These are phyloP conservation scores for Polyergus mexicanus DNA, from an alignment of 1,140 invertebrate genomes.

Conservation along the genomic window DNA sequence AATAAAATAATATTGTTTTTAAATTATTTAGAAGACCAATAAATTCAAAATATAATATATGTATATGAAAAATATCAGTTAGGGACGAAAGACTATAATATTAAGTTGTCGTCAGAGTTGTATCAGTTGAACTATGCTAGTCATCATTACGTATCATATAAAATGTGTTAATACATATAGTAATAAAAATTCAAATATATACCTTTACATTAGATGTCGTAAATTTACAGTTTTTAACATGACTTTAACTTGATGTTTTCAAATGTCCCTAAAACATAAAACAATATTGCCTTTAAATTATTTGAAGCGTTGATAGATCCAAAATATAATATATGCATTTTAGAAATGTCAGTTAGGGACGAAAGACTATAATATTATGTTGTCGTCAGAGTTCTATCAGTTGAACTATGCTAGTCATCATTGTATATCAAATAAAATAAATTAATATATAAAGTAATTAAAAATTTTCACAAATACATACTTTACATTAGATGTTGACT, in stretches of 20 bases:
- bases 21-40: neutral
- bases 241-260: neutral
- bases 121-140: constrained; percentile 81
- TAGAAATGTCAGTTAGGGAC: constrained; percentile 83
- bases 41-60: neutral
- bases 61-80: constrained; percentile 75
- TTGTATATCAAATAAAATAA: constrained; percentile 77
- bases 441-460: constrained; percentile 3
- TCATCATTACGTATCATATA: constrained; percentile 79
- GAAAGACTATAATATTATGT: constrained; percentile 80
- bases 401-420: constrained; percentile 80
- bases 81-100: constrained; percentile 84
- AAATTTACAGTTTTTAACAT: neutral
- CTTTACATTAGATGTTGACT: neutral
- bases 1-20: neutral
- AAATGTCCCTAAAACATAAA: constrained; percentile 28
- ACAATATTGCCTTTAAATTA: neutral
- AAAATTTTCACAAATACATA: constrained; percentile 18
- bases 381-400: constrained; percentile 78
- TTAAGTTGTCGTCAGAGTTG: constrained; percentile 71
- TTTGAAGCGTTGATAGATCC: neutral
- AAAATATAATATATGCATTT: neutral
- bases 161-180: constrained; percentile 59
- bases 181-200: constrained; percentile 4
- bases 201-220: neutral